phyloP scores from a whole-genome alignment of 2,797 vertebrate species.

The Leucoraja ocellata region DNA sequence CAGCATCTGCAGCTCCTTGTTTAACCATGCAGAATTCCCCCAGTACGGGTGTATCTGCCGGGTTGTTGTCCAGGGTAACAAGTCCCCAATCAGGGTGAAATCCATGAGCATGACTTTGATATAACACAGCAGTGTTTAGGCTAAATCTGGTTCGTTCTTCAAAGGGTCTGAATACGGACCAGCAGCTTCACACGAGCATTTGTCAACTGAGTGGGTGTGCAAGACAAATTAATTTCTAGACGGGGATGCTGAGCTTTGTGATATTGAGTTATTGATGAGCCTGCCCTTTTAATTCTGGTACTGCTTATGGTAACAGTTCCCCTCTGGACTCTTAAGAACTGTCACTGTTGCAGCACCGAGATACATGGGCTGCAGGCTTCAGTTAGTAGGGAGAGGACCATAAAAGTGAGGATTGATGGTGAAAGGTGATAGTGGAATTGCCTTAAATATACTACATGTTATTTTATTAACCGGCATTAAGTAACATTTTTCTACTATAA shows the following conservation, averaged over 20 bases:
- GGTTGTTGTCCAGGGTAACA: no score
- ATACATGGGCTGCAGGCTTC: background rate
- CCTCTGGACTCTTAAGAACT: background rate
- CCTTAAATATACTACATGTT: constrained; percentile 13
- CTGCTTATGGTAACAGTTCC: background rate
- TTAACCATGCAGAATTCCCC: no score
- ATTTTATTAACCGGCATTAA: constrained; percentile 29
- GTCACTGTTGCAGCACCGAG: background rate
- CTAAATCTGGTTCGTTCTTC: background rate
- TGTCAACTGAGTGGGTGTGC: background rate
- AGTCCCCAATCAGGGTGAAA: background rate
- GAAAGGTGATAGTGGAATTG: constrained; percentile 20
- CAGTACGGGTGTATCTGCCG: no score
- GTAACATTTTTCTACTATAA: background rate
- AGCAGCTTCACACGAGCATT: background rate
- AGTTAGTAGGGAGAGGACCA: background rate
- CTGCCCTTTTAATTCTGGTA: background rate
- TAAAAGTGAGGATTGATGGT: constrained; percentile 20
- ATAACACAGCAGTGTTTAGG: background rate
- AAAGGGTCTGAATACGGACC: background rate
- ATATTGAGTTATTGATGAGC: constrained; percentile 4
- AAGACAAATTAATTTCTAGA: background rate
- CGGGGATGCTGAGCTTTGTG: background rate
- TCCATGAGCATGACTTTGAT: background rate
- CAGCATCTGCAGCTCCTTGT: no score